Evolutionary conservation across 2,113 vertebrate genomes (phyloP).

Genomic region (Todiramphus chloris): DNA sequence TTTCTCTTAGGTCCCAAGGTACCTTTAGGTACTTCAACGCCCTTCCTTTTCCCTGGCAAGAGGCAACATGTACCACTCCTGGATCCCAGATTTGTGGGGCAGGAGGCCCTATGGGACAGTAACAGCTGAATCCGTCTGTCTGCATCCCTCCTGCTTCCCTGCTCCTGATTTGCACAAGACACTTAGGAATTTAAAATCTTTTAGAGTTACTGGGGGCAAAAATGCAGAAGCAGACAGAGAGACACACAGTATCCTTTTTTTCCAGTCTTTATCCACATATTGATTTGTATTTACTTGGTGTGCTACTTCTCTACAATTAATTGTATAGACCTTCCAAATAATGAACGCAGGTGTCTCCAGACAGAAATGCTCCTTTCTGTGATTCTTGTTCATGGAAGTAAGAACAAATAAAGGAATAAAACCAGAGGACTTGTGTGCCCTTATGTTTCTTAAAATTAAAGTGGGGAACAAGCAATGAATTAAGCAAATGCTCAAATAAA

Average conservation of each 20-base stretch:
- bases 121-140: not conserved
- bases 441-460: not conserved
- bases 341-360: not conserved
- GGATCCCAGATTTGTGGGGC: not conserved
- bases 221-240: not conserved
- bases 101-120: not conserved
- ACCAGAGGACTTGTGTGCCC: not conserved
- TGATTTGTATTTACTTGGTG: not conserved
- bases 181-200: not conserved
- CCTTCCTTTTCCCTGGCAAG: not conserved
- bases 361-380: not conserved
- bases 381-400: not conserved
- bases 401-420: not conserved
- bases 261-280: not conserved
- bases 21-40: not conserved
- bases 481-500: not conserved
- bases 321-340: not conserved
- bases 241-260: not conserved
- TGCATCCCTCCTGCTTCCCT: not conserved
- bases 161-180: not conserved
- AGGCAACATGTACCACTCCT: not conserved
- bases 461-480: not conserved
- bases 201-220: not conserved
- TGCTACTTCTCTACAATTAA: not conserved
- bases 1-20: not conserved